phyloP scores from a whole-genome alignment of 2,797 vertebrate species.

The Chrysocyon brachyurus region DNA sequence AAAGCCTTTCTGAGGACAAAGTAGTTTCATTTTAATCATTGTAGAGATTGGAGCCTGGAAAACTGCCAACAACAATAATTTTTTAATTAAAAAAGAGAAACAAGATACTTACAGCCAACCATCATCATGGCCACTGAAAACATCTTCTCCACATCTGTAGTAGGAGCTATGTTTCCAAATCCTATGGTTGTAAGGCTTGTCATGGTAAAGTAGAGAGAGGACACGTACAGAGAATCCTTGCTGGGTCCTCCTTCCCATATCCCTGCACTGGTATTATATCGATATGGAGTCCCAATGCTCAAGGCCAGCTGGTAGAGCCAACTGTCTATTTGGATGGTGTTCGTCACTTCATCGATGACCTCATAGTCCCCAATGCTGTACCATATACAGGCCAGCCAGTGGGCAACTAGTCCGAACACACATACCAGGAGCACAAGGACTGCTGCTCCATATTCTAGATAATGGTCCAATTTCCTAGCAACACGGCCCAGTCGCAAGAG shows the following conservation, averaged over 20 bases:
- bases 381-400: conserved; percentile 99
- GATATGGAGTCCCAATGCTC: conserved; percentile 96
- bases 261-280: conserved; percentile 96
- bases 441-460: conserved; percentile 96
- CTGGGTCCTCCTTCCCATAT: conserved; percentile 97
- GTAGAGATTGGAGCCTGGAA: neutral
- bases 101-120: conserved; percentile 96
- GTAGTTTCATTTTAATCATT: conserved; percentile 13
- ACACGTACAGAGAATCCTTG: conserved; percentile 97
- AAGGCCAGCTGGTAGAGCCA: conserved; percentile 97
- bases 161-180: conserved; percentile 98
- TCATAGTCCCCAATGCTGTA: conserved; percentile 99
- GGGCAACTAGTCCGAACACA: conserved; percentile 97
- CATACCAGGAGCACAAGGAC: conserved; percentile 97
- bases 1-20: conserved; percentile 32
- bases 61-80: neutral
- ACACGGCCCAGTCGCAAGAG: conserved; percentile 96
- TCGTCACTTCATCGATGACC: conserved; percentile 96
- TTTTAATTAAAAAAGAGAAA: neutral
- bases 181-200: conserved; percentile 99
- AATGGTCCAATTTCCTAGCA: conserved; percentile 97
- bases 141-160: conserved; percentile 98
- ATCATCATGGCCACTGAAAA: conserved; percentile 99
- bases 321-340: conserved; percentile 96
- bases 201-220: conserved; percentile 99